Evolutionary conservation across 1,140 invertebrate genomes (phyloP).

Genomic region (Agrypnia vestita): DNA sequence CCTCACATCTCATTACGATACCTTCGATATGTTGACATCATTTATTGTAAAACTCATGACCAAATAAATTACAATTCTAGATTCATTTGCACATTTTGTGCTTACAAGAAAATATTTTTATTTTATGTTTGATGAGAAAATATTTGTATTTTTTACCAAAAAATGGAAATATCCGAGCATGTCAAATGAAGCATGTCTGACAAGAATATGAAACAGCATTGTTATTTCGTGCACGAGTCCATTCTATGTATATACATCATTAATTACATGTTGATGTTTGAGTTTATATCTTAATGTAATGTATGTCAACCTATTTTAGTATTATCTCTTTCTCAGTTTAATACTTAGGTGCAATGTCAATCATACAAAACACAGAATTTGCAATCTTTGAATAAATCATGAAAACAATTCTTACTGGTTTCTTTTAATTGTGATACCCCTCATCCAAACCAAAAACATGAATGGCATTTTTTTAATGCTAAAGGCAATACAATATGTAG

Average conservation of each 20-base stretch:
- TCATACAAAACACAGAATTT: constrained; percentile 61
- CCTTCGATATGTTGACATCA: constrained; percentile 3
- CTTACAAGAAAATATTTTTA: neutral
- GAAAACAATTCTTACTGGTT: constrained; percentile 35
- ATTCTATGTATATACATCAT: constrained; percentile 27
- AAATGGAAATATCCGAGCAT: constrained; percentile 1
- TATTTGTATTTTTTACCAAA: neutral
- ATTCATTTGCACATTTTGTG: neutral
- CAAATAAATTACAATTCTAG: neutral
- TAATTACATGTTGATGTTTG: constrained; percentile 46
- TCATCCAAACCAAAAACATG: too few species aligned
- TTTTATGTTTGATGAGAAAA: neutral
- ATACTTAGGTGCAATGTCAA: constrained; percentile 61
- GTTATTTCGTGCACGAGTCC: constrained; percentile 35
- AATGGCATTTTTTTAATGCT: too few species aligned
- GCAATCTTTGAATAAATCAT: constrained; percentile 61
- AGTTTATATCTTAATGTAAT: constrained; percentile 49
- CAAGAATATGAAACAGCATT: constrained; percentile 45
- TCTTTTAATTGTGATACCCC: neutral
- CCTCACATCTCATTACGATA: constrained; percentile 12
- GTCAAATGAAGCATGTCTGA: constrained; percentile 36
- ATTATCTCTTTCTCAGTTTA: constrained; percentile 59
- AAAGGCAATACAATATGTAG: too few species aligned
- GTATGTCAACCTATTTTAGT: constrained; percentile 61
- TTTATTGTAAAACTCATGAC: constrained; percentile 1